Base-by-base conservation (phyloP, 2,888 invertebrate genomes). In the Sinhomidia bicolor region DNA sequence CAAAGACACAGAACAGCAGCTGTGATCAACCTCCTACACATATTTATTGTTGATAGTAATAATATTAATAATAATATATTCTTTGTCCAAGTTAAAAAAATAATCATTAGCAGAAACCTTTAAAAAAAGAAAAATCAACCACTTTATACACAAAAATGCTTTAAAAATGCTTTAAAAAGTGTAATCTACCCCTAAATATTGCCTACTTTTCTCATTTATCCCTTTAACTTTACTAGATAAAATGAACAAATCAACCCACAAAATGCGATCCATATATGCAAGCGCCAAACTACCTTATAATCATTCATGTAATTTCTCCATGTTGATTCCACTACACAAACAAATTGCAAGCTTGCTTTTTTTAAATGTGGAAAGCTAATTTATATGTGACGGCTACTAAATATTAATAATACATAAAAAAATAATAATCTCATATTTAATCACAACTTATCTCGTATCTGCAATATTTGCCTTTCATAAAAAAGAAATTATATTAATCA, bases 1-100 rank as follows among this genome's bases (percentile, higher is more conserved):
- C 88, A 88, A 88, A 88, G 88, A 88, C 88, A 88, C 88, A 88
- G 88, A 83, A 88, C 76, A 88, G 83, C 83, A 78, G 84, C 88
- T 88, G 88, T 88, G 88, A 88, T 88, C 71, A 81, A 87, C 44
- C 84, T 80, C 88, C 82, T 79, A 29, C 62, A 29, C 62, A 83
- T 88, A 84, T 84, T 88, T 83, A 88, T 83, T 88, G 76, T 78
- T 81, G 68, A 32, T 54, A 82, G 68, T 65, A 65, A 84, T 44
- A 29, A 82, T 47, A 44, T n/a, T n/a, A n/a, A n/a, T n/a, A 83
- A 20, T 60, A 23, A 36, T 32, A 74, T 41, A 57, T 26, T 57
- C 29, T 57, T 57, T 79, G 54, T 74, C 47, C 47, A 51, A 47
- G n/a, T 47, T 23, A 6, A 29, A 10, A 20, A 12, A 51, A 32